Base-by-base conservation (phyloP, 1,140 invertebrate species). In the Macrobrachium nipponense region DNA sequence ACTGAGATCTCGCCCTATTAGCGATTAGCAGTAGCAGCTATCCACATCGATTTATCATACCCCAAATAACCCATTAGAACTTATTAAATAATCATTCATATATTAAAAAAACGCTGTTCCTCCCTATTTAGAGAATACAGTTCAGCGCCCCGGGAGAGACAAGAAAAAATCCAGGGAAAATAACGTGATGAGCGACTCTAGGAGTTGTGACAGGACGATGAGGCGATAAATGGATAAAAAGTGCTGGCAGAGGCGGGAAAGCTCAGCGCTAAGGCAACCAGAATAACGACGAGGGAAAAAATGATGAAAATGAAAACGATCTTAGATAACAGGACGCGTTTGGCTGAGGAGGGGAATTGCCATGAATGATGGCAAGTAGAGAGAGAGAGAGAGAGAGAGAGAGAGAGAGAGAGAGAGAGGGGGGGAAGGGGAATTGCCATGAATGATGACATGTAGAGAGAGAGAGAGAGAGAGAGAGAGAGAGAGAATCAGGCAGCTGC, bases 401-500 rank as follows among this genome's bases (percentile, higher is more conserved):
- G 75, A 20, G 43, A 44, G 44, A 51, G 72, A 75, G 72, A 27
- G 72, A 75, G 72, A 75, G 72, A 23, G 23, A 75, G 23, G 36
- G 72, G 36, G 23, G 7, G 72, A 75, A 36, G 18, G 43, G 11
- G 27, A 15, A 17, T 11, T 51, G 70, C 7, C 43, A 10, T 23
- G 70, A n/a, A 7, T 23, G 70, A 8, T 18, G 70, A 7, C n/a
- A n/a, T 0, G 7, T 0, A 8, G 43, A 17, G 17, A 44, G 44
- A 44, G 51, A 51, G 73, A 76, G 44, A n/a, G 72, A 75, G 72
- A 27, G 72, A 75, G 72, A 75, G 72, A 23, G 23, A 75, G 23
- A 75, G 72, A 75, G 23, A 27, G 72, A 75, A 36, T 27, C 8
- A 27, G 72, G 43, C 20, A 75, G 72, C 23, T 10, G 43, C 20